Evolutionary conservation across 1,140 invertebrate genomes (phyloP).

Genomic region (Drosophila biarmipes): DNA sequence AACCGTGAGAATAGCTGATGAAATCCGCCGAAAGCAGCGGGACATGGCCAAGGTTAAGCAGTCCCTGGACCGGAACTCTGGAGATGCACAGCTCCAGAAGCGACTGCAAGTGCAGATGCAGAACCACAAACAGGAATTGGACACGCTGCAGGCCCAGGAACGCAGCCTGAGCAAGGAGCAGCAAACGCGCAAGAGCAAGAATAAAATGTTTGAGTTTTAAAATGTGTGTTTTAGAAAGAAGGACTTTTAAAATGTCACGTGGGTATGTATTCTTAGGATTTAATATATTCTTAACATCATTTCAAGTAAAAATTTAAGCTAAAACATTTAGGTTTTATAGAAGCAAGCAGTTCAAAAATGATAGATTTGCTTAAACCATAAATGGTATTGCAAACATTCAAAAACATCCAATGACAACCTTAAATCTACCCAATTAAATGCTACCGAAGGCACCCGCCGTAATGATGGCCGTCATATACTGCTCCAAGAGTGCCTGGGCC

Average conservation of each 20-base stretch:
- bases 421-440: conserved; percentile 29
- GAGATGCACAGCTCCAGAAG: conserved; percentile 86
- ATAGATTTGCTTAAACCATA: too few relatives aligned
- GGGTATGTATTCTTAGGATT: too few relatives aligned
- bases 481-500: conserved; percentile 77
- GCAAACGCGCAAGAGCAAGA: conserved; percentile 88
- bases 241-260: too few relatives aligned
- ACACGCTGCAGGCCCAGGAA: conserved; percentile 87
- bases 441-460: conserved; percentile 55
- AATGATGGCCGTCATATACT: conserved; percentile 76
- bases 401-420: not conserved
- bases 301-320: too few relatives aligned
- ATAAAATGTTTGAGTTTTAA: conserved; percentile 89
- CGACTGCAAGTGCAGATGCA: conserved; percentile 87
- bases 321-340: too few relatives aligned
- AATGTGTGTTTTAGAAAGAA: not conserved
- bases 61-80: conserved; percentile 87
- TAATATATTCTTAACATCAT: too few relatives aligned
- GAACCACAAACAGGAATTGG: conserved; percentile 87
- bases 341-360: too few relatives aligned
- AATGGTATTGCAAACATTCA: too few relatives aligned
- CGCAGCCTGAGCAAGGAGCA: conserved; percentile 89
- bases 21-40: conserved; percentile 88
- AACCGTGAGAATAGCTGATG: conserved; percentile 90
- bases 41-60: conserved; percentile 89